Conservation (phyloP, 1,140 invertebrate species). For the Pseudomyrmex concolor region DNA sequence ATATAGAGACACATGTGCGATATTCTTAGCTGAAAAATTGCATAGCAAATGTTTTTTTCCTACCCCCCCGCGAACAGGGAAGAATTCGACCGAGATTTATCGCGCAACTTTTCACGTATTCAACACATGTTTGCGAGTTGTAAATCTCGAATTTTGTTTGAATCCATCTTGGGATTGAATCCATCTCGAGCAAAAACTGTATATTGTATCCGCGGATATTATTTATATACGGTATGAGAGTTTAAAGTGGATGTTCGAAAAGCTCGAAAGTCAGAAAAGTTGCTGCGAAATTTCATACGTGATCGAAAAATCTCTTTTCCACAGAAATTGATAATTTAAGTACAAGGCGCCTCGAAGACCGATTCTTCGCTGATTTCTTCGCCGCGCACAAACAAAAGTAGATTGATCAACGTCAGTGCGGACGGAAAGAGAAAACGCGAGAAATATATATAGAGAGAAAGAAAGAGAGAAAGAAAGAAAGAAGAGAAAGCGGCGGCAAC, state of each 20-base stretch:
- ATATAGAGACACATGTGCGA: neutral
- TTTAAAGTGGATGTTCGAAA: too few species aligned
- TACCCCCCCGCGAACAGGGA: too few species aligned
- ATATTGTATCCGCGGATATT: neutral
- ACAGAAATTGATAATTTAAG: neutral
- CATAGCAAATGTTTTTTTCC: neutral
- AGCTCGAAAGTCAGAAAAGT: neutral
- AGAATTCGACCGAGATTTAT: neutral
- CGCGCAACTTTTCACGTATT: neutral
- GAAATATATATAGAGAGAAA: neutral
- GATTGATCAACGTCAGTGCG: slow-evolving; percentile 42
- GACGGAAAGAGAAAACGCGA: slow-evolving; percentile 5
- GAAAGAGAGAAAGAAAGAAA: slow-evolving; percentile 9
- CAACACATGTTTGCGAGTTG: slow-evolving; percentile 1
- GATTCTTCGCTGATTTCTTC: slow-evolving; percentile 23
- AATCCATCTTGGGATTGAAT: neutral
- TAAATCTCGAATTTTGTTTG: neutral
- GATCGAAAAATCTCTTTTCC: neutral
- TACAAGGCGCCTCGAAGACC: neutral
- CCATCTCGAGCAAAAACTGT: neutral
- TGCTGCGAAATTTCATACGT: neutral
- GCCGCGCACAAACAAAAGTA: neutral
- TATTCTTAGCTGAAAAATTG: slow-evolving; percentile 28
- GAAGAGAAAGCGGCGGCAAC: neutral
- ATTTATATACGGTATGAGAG: neutral